phyloP scores from a whole-genome alignment of 2,797 vertebrate species.

The Oophaga sylvatica region DNA sequence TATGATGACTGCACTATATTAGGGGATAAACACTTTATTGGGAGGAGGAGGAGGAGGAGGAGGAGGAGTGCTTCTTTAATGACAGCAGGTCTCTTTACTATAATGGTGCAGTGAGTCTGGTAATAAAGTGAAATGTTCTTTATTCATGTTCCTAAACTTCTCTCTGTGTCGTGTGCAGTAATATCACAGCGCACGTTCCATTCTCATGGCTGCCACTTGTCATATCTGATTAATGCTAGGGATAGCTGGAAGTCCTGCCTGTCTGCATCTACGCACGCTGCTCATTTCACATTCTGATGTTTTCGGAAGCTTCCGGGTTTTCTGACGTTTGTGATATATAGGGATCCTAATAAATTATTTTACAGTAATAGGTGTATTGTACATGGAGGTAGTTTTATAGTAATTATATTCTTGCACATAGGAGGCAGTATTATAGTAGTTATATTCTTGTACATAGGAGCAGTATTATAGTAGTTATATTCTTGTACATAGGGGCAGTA shows the following conservation, averaged over 20 bases:
- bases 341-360: background rate
- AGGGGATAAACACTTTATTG: no score
- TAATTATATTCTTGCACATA: background rate
- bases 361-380: background rate
- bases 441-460: background rate
- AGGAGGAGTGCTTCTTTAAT: no score
- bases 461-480: constrained; percentile 12
- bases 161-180: background rate
- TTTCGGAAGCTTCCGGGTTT: background rate
- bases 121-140: background rate
- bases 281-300: background rate
- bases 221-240: constrained; percentile 16
- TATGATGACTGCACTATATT: no score
- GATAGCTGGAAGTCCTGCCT: background rate
- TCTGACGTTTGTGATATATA: background rate
- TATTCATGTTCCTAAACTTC: background rate
- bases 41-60: no score
- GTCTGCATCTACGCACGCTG: background rate
- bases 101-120: background rate
- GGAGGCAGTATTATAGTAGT: background rate
- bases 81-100: no score
- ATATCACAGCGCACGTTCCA: background rate
- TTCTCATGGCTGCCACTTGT: background rate
- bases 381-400: background rate
- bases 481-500: background rate